Evolutionary conservation across 2,888 invertebrate species (phyloP).

Genomic region (Caenorhabditis doughertyi): DNA sequence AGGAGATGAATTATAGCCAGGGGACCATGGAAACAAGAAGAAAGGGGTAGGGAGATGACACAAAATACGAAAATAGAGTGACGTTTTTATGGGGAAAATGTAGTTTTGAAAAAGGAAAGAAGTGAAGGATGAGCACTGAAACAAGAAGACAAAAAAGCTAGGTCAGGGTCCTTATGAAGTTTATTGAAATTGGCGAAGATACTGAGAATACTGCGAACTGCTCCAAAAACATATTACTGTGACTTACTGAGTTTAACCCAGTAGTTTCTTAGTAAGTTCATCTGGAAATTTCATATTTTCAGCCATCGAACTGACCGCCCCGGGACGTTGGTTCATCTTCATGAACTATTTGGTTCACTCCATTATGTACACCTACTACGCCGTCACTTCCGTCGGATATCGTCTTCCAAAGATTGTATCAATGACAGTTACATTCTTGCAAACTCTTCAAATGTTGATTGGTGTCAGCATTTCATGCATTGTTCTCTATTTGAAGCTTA

Average conservation of each 20-base stretch:
- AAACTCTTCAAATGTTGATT: slow-evolving; percentile 79
- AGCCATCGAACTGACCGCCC: slow-evolving; percentile 81
- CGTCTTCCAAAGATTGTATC: slow-evolving; percentile 76
- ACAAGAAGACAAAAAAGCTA: no score
- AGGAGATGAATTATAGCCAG: slow-evolving; percentile 11
- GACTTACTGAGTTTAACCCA: no score
- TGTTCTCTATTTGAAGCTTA: slow-evolving; percentile 76
- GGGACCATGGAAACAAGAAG: not conserved
- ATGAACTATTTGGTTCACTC: slow-evolving; percentile 85
- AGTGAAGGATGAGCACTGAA: slow-evolving; percentile 6
- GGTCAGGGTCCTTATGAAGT: no score
- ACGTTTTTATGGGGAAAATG: slow-evolving; percentile 8
- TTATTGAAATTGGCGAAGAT: no score
- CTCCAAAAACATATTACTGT: no score
- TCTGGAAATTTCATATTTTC: slow-evolving; percentile 52
- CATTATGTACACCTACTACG: slow-evolving; percentile 83
- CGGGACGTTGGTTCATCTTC: slow-evolving; percentile 83
- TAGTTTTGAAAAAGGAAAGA: slow-evolving; percentile 14
- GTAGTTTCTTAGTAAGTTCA: not conserved
- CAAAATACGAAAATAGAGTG: not conserved
- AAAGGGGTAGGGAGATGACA: not conserved
- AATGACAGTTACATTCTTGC: slow-evolving; percentile 74
- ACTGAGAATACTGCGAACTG: no score
- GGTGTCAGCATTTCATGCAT: slow-evolving; percentile 77
- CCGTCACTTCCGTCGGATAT: slow-evolving; percentile 75